These are phyloP conservation scores for Hetaerina titia DNA, from an alignment of 2,888 invertebrate genomes.

Conservation along the genomic window DNA sequence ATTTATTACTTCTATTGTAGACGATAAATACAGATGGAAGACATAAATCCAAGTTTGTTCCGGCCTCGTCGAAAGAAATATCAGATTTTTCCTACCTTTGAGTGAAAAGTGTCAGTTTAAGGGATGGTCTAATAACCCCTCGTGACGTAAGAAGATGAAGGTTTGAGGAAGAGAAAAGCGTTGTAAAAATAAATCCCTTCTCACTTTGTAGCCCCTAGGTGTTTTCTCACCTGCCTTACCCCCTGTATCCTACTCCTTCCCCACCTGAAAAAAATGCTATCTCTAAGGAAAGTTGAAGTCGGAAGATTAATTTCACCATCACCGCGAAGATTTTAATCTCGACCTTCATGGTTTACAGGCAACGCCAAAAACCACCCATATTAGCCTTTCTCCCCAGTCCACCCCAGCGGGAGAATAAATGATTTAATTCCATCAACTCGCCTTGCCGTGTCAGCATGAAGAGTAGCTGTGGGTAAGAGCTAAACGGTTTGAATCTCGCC, in stretches of 20 bases:
- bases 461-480: background rate
- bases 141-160: background rate
- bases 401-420: background rate
- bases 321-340: slow-evolving; percentile 35
- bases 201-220: background rate
- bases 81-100: background rate
- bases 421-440: slow-evolving; percentile 15
- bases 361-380: background rate
- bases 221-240: background rate
- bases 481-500: background rate
- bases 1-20: background rate
- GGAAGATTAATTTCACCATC: slow-evolving; percentile 8
- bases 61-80: background rate
- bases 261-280: background rate
- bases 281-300: background rate
- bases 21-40: background rate
- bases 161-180: background rate
- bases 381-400: background rate
- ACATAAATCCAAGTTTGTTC: background rate
- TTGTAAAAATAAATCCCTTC: background rate
- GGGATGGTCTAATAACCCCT: background rate
- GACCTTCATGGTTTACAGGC: background rate
- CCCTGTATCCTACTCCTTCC: background rate
- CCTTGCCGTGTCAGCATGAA: background rate
- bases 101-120: background rate